Base-by-base conservation (phyloP, 1,140 invertebrate species). In the Cyrtorhinus lividipennis region DNA sequence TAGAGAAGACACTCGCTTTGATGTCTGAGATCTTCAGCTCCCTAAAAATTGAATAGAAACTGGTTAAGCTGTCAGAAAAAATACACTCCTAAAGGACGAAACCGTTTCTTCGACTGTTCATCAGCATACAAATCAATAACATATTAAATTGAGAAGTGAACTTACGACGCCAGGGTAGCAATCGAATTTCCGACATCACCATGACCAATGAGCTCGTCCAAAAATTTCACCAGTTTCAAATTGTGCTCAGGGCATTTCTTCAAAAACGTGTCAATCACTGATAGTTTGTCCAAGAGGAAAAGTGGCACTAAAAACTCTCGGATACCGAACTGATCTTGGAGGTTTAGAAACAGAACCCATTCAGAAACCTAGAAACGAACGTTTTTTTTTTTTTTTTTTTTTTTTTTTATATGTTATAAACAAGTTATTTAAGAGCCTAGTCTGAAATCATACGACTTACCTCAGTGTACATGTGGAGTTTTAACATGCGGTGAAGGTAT, bases 211-310 rank as follows among this genome's bases (percentile, higher is more conserved):
- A 83, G 68, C 38, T 75, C 74, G 69, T 88, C 86, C 18, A 88
- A 72, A 68, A 81, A 82, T 44, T 72, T 70, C 0, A 87, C 73
- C 10, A 86, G 72, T 12, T 74, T 72, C 53, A 70, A 69, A 66
- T 85, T 83, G 61, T 82, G 78, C 8, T 77, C 66, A n/a, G 76
- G 76, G 65, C 78, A 80, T 45, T 76, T 74, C 44, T 69, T 68
- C 59, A 88, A 70, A 74, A 85, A 86, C 62, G 83, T 80, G 72
- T 88, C 83, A 46, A 82, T 78, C 24, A 84, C 68, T 66, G 77
- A 79, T 24, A 81, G 67, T 70, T 85, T 86, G 68, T 87, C 85
- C 77, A 87, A 85, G 13, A 88, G 72, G 67, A 88, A 75, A 20
- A 90, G 72, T 18, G 86, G 86, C 66, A 89, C 73, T 2, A 88